These are phyloP conservation scores for Elymnias hypermnestra DNA, from an alignment of 1,140 invertebrate species.

Conservation along the genomic window DNA sequence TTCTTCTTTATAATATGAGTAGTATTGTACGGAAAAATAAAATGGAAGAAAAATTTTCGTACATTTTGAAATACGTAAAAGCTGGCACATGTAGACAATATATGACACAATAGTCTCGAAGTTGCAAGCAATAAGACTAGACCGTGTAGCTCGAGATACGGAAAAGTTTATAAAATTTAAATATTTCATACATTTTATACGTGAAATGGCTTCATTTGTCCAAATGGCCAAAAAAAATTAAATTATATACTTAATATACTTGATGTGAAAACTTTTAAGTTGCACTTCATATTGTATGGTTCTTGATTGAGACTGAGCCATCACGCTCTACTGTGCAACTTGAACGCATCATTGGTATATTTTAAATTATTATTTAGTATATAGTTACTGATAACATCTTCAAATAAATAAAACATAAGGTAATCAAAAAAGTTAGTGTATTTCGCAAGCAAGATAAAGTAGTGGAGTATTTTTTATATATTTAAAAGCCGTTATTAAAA, in stretches of 20 bases:
- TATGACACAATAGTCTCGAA: constrained; percentile 15
- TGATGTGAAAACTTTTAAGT: too few relatives aligned
- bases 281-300: too few relatives aligned
- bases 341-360: too few relatives aligned
- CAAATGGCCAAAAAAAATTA: not conserved
- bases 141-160: constrained; percentile 6
- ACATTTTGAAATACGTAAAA: constrained; percentile 7
- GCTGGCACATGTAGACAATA: constrained; percentile 15
- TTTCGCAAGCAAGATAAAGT: too few relatives aligned
- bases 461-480: too few relatives aligned
- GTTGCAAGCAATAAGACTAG: constrained; percentile 16
- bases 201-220: not conserved
- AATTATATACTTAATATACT: not conserved
- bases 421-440: too few relatives aligned
- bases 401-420: too few relatives aligned
- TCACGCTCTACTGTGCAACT: too few relatives aligned
- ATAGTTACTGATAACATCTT: too few relatives aligned
- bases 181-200: constrained; percentile 19
- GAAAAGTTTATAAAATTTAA: constrained; percentile 11
- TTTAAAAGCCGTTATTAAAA: too few relatives aligned
- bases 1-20: not conserved
- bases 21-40: constrained; percentile 1
- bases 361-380: too few relatives aligned
- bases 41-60: constrained; percentile 3
- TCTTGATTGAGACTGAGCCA: too few relatives aligned